phyloP scores from a whole-genome alignment of 2,888 invertebrate species.

The Pardosa pseudoannulata region DNA sequence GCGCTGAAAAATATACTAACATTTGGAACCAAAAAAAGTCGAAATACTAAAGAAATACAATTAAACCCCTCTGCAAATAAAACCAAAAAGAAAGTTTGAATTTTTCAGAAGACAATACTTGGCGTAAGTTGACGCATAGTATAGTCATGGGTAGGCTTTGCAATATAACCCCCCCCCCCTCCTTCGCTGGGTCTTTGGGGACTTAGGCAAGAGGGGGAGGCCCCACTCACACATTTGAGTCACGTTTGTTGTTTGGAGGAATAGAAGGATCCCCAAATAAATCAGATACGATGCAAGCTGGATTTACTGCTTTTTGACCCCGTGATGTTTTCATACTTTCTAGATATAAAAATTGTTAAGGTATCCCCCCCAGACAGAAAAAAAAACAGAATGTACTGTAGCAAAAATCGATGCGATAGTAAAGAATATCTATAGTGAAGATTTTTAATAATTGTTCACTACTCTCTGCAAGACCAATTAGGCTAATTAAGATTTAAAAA shows the following conservation, averaged over 20 bases:
- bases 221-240: conserved; percentile 43
- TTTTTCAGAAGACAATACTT: conserved; percentile 49
- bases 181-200: conserved; percentile 30
- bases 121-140: conserved; percentile 39
- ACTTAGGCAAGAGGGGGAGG: conserved; percentile 24
- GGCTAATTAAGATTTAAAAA: too few species aligned
- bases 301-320: background rate
- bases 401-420: too few species aligned
- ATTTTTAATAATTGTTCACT: too few species aligned
- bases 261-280: conserved; percentile 56
- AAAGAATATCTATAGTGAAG: too few species aligned
- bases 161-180: conserved; percentile 47
- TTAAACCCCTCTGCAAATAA: background rate
- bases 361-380: too few species aligned
- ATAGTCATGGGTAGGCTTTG: conserved; percentile 47
- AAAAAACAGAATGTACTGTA: too few species aligned
- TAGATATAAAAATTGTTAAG: background rate
- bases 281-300: conserved; percentile 1
- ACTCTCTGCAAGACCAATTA: too few species aligned
- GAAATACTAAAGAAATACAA: too few species aligned
- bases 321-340: background rate
- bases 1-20: too few species aligned
- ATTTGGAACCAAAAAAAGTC: too few species aligned
- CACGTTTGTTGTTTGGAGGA: conserved; percentile 53
- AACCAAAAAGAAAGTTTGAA: conserved; percentile 22